Conservation (phyloP, 2,113 vertebrate species). For the Sylvia atricapilla region DNA sequence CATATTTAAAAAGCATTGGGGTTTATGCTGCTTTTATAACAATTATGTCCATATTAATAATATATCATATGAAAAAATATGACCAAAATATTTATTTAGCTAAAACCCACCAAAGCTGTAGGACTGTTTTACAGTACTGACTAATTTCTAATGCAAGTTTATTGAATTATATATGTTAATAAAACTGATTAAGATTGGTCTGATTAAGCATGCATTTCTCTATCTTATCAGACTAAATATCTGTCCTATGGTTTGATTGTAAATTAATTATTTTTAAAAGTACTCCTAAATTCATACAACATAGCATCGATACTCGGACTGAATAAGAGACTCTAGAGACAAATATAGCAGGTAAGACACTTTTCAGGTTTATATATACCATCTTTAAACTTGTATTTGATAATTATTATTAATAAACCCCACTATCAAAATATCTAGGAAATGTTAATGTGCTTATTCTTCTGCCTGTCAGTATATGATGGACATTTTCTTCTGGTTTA, state of each 20-base stretch:
- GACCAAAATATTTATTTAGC: not conserved
- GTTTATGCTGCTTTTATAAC: not conserved
- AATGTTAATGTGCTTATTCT: not conserved
- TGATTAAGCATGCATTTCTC: not conserved
- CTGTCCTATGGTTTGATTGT: fast-evolving
- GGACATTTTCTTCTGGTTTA: not conserved
- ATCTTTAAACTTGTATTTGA: not conserved
- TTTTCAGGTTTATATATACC: not conserved
- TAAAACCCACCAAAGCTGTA: not conserved
- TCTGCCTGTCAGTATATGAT: not conserved
- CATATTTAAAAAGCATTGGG: not conserved
- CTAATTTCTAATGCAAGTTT: not conserved
- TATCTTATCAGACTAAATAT: not conserved
- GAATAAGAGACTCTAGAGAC: not conserved
- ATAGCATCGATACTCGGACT: not conserved
- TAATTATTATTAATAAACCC: not conserved
- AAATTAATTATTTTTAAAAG: not conserved
- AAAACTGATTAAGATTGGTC: not conserved
- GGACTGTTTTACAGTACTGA: not conserved
- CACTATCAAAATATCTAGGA: not conserved
- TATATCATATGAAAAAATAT: not conserved
- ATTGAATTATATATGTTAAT: not conserved
- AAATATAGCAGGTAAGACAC: not conserved
- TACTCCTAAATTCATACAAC: not conserved
- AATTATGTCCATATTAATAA: not conserved